These are phyloP conservation scores for Arenaria interpres DNA, from an alignment of 2,113 vertebrate species.

Conservation along the genomic window DNA sequence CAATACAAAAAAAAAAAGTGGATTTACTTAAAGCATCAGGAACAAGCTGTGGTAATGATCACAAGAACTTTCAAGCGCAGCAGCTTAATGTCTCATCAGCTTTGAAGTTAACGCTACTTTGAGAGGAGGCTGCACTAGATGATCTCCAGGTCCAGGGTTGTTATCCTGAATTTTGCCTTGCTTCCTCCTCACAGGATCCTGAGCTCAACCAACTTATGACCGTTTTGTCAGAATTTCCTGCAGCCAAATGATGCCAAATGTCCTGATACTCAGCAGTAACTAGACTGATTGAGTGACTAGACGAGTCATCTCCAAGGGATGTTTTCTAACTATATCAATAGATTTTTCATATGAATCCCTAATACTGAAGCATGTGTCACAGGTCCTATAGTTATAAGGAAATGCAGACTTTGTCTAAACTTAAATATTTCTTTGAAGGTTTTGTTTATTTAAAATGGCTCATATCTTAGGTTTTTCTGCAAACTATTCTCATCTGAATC, in stretches of 20 bases:
- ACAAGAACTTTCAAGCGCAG: neutral
- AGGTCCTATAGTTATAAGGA: neutral
- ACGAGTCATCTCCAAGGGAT: fast-evolving
- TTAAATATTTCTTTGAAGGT: neutral
- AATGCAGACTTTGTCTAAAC: neutral
- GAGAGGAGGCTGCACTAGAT: neutral
- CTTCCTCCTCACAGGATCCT: neutral
- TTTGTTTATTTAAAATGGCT: neutral
- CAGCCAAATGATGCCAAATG: neutral
- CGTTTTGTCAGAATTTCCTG: neutral
- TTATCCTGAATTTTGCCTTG: neutral
- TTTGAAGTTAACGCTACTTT: neutral
- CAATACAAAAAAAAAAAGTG: neutral
- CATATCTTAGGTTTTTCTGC: neutral
- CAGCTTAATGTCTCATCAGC: neutral
- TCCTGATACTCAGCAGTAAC: neutral
- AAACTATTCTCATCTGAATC: neutral
- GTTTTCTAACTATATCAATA: neutral
- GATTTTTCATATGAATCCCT: neutral
- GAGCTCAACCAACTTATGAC: neutral
- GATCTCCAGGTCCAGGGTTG: neutral
- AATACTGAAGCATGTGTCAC: neutral
- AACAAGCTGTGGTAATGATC: neutral
- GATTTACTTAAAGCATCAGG: neutral
- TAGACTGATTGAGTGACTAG: neutral